These are phyloP conservation scores for Anthoscopus minutus DNA, from an alignment of 2,113 vertebrate species.

Conservation along the genomic window DNA sequence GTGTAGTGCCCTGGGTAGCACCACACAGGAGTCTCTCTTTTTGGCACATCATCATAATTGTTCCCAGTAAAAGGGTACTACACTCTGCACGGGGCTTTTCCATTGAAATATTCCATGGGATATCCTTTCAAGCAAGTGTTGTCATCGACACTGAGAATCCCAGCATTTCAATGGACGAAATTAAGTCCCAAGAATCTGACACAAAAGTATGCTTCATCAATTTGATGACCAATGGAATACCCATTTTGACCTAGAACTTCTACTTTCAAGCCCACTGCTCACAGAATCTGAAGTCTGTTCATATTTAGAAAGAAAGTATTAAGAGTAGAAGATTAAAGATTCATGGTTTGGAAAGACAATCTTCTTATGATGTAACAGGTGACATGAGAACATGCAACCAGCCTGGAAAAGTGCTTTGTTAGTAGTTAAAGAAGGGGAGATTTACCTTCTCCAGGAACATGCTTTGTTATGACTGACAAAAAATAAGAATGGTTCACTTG, in stretches of 20 bases:
- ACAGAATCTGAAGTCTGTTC: not conserved
- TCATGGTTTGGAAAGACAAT: slow-evolving; percentile 41
- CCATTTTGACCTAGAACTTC: not conserved
- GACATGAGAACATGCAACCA: slow-evolving; percentile 2
- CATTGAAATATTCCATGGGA: not conserved
- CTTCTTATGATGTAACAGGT: slow-evolving; percentile 59
- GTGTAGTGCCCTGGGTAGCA: not conserved
- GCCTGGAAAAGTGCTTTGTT: not conserved
- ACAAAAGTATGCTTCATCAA: not conserved
- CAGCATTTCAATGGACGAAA: not conserved
- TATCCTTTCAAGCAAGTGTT: not conserved
- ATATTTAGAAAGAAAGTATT: slow-evolving; percentile 53
- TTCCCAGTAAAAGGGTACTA: not conserved
- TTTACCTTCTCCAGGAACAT: not conserved
- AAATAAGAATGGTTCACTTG: not conserved
- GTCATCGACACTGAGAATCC: not conserved
- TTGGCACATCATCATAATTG: not conserved
- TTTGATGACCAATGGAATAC: not conserved
- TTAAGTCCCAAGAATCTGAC: not conserved
- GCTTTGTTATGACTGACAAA: not conserved
- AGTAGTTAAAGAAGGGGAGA: not conserved
- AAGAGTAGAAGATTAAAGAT: slow-evolving; percentile 55
- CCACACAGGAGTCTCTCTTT: not conserved
- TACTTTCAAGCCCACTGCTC: not conserved
- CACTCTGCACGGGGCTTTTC: not conserved